Conservation (phyloP, 1,140 invertebrate genomes). For the Euura saliciscinereae region DNA sequence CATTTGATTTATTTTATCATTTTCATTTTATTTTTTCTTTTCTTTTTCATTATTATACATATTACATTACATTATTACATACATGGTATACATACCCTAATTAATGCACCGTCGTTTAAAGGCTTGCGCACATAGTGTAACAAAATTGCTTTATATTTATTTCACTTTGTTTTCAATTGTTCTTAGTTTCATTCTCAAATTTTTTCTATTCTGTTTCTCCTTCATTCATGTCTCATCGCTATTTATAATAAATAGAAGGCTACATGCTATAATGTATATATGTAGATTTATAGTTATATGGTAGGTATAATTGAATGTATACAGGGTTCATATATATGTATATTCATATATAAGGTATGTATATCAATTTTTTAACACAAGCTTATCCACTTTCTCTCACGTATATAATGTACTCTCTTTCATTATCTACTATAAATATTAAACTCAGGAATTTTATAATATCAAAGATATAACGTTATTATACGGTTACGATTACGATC, state of each 20-base stretch:
- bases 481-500: too few species aligned
- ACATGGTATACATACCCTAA: not conserved
- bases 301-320: not conserved
- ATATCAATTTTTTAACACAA: too few species aligned
- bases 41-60: not conserved
- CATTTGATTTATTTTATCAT: too few species aligned
- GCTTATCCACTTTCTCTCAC: too few species aligned
- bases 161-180: not conserved
- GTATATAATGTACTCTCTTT: too few species aligned
- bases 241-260: not conserved
- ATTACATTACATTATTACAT: not conserved
- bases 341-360: not conserved
- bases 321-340: not conserved
- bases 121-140: not conserved
- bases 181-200: too few species aligned
- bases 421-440: too few species aligned
- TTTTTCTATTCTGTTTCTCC: too few species aligned
- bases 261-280: not conserved
- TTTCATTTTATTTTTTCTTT: too few species aligned
- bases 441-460: too few species aligned
- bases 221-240: too few species aligned
- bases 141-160: conserved; percentile 2
- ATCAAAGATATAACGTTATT: too few species aligned
- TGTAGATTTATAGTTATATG: not conserved
- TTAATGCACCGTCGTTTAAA: not conserved